These are phyloP conservation scores for Peromyscus nudipes DNA, from an alignment of 2,797 vertebrate species.

Conservation along the genomic window DNA sequence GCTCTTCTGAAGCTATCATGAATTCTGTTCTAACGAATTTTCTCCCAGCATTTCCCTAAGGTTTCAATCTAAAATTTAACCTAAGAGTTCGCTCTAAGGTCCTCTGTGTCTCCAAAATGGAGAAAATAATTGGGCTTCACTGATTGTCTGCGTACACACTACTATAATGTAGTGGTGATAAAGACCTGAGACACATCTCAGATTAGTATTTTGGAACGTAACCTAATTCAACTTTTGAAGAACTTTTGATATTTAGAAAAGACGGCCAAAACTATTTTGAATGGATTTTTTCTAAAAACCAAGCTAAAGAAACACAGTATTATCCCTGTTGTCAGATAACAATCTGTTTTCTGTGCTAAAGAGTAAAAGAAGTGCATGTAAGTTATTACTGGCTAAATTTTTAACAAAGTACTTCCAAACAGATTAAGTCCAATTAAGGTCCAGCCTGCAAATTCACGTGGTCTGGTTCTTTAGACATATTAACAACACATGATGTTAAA, in stretches of 20 bases:
- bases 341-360: conserved; percentile 81
- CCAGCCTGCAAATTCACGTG: conserved; percentile 85
- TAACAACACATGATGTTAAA: conserved; percentile 85
- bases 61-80: conserved; percentile 83
- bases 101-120: conserved; percentile 86
- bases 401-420: conserved; percentile 85
- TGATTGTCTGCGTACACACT: conserved; percentile 92
- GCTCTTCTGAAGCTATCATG: conserved; percentile 84
- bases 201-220: conserved; percentile 83
- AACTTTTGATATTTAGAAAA: conserved; percentile 88
- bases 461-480: conserved; percentile 86
- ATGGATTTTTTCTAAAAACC: conserved; percentile 76
- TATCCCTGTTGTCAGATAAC: conserved; percentile 73
- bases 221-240: conserved; percentile 83
- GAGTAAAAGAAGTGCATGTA: conserved; percentile 77
- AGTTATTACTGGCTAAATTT: conserved; percentile 84
- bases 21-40: conserved; percentile 82
- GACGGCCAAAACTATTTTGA: conserved; percentile 87
- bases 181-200: conserved; percentile 88
- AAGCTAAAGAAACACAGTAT: conserved; percentile 79
- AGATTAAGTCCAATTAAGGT: conserved; percentile 85
- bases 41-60: conserved; percentile 83
- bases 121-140: conserved; percentile 87
- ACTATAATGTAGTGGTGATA: conserved; percentile 91
- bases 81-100: conserved; percentile 86